Evolutionary conservation across 1,140 invertebrate species (phyloP).

Genomic region (Drosophila repletoides): DNA sequence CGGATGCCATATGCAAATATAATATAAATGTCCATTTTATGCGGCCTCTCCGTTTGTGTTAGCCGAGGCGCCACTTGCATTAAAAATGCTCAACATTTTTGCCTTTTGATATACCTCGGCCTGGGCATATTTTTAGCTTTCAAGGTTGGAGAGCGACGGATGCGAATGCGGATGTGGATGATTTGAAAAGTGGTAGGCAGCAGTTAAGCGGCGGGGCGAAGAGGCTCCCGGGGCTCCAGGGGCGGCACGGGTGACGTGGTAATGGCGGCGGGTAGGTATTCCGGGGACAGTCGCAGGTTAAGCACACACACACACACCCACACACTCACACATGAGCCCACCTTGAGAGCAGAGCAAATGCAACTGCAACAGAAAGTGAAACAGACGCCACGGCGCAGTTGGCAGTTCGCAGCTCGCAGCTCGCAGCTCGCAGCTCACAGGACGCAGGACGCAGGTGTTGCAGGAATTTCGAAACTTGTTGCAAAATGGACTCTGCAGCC

Average conservation of each 20-base stretch:
- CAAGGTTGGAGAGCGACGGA: constrained; percentile 66
- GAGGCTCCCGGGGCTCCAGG: too few relatives aligned
- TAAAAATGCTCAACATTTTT: constrained; percentile 57
- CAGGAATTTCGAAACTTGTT: constrained; percentile 59
- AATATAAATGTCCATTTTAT: constrained; percentile 41
- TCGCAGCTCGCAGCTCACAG: too few relatives aligned
- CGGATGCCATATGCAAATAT: neutral
- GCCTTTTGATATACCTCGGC: constrained; percentile 62
- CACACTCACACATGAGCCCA: constrained; percentile 34
- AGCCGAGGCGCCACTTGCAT: constrained; percentile 35
- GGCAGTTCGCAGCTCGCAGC: too few relatives aligned
- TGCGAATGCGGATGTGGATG: constrained; percentile 73
- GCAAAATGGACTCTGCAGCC: constrained; percentile 51
- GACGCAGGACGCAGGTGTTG: constrained; percentile 33
- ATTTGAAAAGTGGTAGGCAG: constrained; percentile 74
- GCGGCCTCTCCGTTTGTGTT: constrained; percentile 20
- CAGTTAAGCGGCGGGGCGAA: constrained; percentile 50
- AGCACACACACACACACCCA: constrained; percentile 30
- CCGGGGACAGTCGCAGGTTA: constrained; percentile 10
- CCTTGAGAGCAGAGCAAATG: constrained; percentile 63
- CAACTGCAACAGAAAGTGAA: constrained; percentile 23
- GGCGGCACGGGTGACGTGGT: too few relatives aligned
- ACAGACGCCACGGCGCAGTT: constrained; percentile 12
- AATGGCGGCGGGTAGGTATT: constrained; percentile 2
- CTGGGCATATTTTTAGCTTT: constrained; percentile 67